These are phyloP conservation scores for Albula goreensis DNA, from an alignment of 2,113 vertebrate species.

Conservation along the genomic window DNA sequence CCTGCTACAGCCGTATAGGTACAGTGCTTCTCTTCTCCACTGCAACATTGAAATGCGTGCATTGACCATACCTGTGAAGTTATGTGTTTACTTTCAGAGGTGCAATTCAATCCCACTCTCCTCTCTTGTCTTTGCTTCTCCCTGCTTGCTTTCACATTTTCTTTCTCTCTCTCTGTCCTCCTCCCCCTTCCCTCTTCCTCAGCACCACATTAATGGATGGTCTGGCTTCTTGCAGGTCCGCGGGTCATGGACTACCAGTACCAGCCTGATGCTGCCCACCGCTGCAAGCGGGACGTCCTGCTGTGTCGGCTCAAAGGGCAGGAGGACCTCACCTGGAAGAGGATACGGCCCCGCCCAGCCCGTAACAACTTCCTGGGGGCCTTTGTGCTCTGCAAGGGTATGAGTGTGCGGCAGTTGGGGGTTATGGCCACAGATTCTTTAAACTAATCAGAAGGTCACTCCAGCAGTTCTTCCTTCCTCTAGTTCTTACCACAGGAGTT, in stretches of 20 bases:
- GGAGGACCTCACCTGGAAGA: conserved; percentile 79
- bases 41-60: no score
- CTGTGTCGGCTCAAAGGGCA: conserved; percentile 75
- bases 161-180: neutral
- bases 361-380: conserved; percentile 79
- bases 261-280: conserved; percentile 82
- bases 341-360: conserved; percentile 81
- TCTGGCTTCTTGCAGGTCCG: conserved; percentile 64
- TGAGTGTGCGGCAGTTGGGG: conserved; percentile 18
- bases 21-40: neutral
- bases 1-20: conserved; percentile 86
- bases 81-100: no score
- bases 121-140: no score
- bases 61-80: no score
- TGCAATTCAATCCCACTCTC: no score
- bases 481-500: no score
- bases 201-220: neutral
- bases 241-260: conserved; percentile 80
- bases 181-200: neutral
- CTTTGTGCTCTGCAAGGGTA: conserved; percentile 90
- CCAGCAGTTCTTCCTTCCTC: no score
- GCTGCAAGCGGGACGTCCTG: conserved; percentile 80
- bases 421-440: neutral
- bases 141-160: neutral
- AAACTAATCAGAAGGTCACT: no score